Evolutionary conservation across 2,113 vertebrate genomes (phyloP).

Genomic region (Mobula hypostoma): DNA sequence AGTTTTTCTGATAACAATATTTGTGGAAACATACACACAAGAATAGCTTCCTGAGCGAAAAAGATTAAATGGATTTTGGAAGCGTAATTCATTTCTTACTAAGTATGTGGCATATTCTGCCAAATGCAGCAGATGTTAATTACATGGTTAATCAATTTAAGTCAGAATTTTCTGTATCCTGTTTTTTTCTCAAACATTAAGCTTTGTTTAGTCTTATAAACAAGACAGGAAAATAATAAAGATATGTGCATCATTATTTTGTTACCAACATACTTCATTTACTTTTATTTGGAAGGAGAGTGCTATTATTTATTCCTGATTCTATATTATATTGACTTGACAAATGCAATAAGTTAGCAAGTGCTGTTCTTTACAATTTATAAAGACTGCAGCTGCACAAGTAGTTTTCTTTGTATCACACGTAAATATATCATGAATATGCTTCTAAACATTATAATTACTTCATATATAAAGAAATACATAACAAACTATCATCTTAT

Average conservation of each 20-base stretch:
- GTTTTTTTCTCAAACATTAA: conserved; percentile 18
- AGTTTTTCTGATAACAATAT: conserved; percentile 62
- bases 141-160: conserved; percentile 35
- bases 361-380: conserved; percentile 18
- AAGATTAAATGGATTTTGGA: conserved; percentile 49
- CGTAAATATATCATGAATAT: background rate
- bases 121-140: conserved; percentile 32
- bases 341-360: background rate
- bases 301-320: conserved; percentile 44
- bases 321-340: conserved; percentile 41
- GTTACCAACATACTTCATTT: conserved; percentile 33
- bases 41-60: conserved; percentile 72
- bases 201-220: conserved; percentile 42
- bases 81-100: conserved; percentile 30
- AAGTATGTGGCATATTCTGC: conserved; percentile 40
- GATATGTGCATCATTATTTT: conserved; percentile 38
- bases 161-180: conserved; percentile 37
- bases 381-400: background rate
- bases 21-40: conserved; percentile 68
- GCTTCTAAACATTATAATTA: background rate
- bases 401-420: background rate
- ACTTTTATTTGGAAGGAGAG: conserved; percentile 45
- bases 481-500: background rate
- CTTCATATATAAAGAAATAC: background rate
- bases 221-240: conserved; percentile 49